Base-by-base conservation (phyloP, 1,140 invertebrate genomes). In the Orchestia grillus region DNA sequence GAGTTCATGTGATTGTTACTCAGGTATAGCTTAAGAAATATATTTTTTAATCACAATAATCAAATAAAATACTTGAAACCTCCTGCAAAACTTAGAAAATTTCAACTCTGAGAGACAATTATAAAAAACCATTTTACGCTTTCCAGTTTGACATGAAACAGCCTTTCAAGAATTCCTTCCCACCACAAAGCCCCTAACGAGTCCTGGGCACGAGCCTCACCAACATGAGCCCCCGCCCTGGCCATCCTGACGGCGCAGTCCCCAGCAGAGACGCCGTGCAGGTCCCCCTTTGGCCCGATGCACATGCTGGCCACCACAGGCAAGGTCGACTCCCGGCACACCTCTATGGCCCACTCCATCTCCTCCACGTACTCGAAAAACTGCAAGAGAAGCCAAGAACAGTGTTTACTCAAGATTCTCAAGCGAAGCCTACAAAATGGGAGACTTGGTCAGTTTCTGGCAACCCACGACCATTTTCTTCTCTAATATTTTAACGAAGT, bases 291-390 rank as follows among this genome's bases (percentile, higher is more conserved):
- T 11, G 97, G 97, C 57, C 97, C 97, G 45, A 97, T 97, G 96
- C 97, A 97, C 97, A 97, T 97, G 96, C 97, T 97, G 16, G 97
- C 97, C 36, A 97, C 97, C 15, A 97, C 97, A 0, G 97, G 97
- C 40, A 97, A 95, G 19, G 96, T 96, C 6, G 97, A 97, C 77
- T 97, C 96, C 47, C 97, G 97, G 95, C 97, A 97, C 11, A 97
- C 97, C 96, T 97, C 97, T 95, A 97, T 97, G 6, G 97, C 97
- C 97, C 97, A 97, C 96, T 97, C 97, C 92, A 97, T 97, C 96
- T 97, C 97, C 96, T 97, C 97, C 11, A 97, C 97, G 96, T 97
- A 97, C 96, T 97, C 97, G 96, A 97, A 97, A 96, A 97, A 97
- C 97, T 97, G 96, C 41, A 44, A 1, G 36, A 36, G 11, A 36